Evolutionary conservation across 2,113 vertebrate species (phyloP).

Genomic region (Lynx canadensis): DNA sequence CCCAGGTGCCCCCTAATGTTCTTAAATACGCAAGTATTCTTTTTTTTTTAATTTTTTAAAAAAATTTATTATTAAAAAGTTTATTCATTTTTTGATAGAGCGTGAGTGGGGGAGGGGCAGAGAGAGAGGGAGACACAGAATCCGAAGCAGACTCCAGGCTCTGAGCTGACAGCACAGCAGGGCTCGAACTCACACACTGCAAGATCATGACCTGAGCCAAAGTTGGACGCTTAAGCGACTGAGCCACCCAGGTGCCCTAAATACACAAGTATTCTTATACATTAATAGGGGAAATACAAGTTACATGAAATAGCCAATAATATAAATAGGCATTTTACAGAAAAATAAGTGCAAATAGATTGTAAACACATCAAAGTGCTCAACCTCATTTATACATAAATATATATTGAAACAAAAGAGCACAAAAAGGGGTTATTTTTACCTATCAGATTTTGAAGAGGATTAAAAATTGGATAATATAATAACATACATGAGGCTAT

Average conservation of each 20-base stretch:
- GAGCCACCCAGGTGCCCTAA: not conserved
- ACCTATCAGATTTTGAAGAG: not conserved
- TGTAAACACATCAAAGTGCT: not conserved
- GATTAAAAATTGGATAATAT: not conserved
- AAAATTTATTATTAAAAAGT: too few relatives aligned
- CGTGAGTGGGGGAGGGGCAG: too few relatives aligned
- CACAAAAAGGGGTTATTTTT: not conserved
- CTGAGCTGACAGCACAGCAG: too few relatives aligned
- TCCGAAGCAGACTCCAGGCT: not conserved
- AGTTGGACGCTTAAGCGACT: not conserved
- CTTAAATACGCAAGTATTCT: too few relatives aligned
- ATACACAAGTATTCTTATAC: not conserved
- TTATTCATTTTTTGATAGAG: too few relatives aligned
- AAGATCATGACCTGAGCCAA: not conserved
- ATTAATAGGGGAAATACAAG: not conserved
- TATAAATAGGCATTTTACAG: not conserved
- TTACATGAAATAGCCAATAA: not conserved
- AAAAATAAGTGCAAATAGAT: not conserved
- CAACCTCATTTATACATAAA: not conserved
- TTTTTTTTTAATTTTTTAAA: too few relatives aligned
- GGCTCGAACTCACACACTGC: not conserved
- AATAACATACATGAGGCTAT: not conserved
- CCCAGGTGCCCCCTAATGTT: not conserved
- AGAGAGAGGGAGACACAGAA: not conserved
- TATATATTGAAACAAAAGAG: not conserved